Conservation (phyloP, 2,797 vertebrate genomes). For the Enteromius anoplus region DNA sequence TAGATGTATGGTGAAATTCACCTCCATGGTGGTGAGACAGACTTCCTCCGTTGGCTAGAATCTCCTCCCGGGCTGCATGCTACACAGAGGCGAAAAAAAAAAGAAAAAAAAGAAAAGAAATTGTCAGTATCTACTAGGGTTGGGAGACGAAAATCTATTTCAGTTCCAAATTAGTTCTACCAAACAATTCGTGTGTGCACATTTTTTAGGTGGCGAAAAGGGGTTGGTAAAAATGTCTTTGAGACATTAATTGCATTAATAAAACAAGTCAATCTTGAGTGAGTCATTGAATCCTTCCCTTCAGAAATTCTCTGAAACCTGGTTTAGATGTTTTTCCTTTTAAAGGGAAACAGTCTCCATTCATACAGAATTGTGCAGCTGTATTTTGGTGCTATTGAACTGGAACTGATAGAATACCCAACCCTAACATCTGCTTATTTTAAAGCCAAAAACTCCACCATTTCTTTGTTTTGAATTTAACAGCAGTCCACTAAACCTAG, state of each 20-base stretch:
- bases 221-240: background rate
- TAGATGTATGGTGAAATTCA: conserved; percentile 66
- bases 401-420: background rate
- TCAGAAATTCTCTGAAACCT: background rate
- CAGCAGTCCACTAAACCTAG: background rate
- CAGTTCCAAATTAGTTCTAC: background rate
- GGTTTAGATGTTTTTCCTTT: background rate
- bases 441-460: conserved; percentile 12
- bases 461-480: background rate
- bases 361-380: background rate
- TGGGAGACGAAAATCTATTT: background rate
- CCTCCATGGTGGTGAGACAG: conserved; percentile 99
- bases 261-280: background rate
- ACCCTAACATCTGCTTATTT: background rate
- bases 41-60: conserved; percentile 97
- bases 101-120: conserved; percentile 11
- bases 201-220: background rate
- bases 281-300: background rate
- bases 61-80: conserved; percentile 96
- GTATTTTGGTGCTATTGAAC: background rate
- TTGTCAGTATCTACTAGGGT: background rate
- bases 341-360: background rate
- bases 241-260: background rate
- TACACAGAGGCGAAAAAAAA: conserved; percentile 63
- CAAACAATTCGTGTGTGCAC: background rate